phyloP scores from a whole-genome alignment of 2,113 vertebrate genomes.

The Tympanuchus pallidicinctus region DNA sequence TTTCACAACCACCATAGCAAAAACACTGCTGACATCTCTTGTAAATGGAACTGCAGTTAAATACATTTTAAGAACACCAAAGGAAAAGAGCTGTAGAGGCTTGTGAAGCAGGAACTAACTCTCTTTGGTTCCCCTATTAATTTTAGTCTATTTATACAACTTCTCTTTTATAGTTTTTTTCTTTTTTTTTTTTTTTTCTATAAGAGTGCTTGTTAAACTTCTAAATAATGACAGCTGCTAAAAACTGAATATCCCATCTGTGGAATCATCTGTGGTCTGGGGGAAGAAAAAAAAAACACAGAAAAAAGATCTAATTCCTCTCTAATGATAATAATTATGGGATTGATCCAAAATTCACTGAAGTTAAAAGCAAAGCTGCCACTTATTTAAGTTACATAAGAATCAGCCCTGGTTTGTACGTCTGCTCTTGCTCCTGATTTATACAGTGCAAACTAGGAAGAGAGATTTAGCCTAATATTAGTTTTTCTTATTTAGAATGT shows the following conservation, averaged over 20 bases:
- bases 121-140: conserved; percentile 48
- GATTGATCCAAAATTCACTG: background rate
- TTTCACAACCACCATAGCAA: conserved; percentile 16
- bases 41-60: conserved; percentile 39
- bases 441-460: conserved; percentile 3
- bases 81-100: conserved; percentile 32
- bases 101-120: conserved; percentile 42
- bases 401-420: background rate
- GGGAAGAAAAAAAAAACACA: rapidly evolving
- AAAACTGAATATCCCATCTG: conserved; percentile 30
- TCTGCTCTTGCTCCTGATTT: conserved; percentile 28
- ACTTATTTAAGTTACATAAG: background rate
- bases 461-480: background rate
- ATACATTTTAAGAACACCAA: conserved; percentile 34
- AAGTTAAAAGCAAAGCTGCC: conserved; percentile 11
- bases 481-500: background rate
- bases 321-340: conserved; percentile 41
- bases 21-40: conserved; percentile 19
- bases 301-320: background rate
- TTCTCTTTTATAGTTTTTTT: conserved; percentile 44
- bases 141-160: conserved; percentile 59
- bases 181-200: conserved; percentile 18
- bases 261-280: conserved; percentile 9
- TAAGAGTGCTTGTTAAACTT: conserved; percentile 51
- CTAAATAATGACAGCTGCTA: conserved; percentile 61